Conservation (phyloP, 2,888 invertebrate species). For the Drosophila algonquin region DNA sequence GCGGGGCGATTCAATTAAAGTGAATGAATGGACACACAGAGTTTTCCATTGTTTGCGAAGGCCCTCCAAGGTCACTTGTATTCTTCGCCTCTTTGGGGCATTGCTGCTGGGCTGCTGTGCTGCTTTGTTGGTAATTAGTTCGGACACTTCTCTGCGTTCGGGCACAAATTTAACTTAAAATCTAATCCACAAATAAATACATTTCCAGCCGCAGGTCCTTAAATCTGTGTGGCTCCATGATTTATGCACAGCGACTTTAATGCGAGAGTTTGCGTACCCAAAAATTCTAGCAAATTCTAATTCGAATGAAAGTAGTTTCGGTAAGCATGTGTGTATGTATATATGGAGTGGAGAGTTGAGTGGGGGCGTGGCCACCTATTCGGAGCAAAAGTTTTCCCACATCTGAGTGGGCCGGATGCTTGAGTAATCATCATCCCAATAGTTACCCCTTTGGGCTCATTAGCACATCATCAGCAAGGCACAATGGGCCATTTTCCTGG, state of each 20-base stretch:
- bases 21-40: constrained; percentile 53
- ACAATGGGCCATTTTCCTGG: not conserved
- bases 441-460: constrained; percentile 42
- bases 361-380: not conserved
- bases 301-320: not conserved
- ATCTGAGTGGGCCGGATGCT: constrained; percentile 12
- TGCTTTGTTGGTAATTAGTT: constrained; percentile 11
- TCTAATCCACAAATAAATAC: constrained; percentile 32
- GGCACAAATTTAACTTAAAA: constrained; percentile 24
- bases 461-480: constrained; percentile 44
- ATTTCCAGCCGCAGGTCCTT: not conserved
- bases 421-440: constrained; percentile 22
- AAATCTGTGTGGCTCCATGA: constrained; percentile 24
- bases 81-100: not conserved
- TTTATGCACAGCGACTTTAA: constrained; percentile 39
- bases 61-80: constrained; percentile 20
- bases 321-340: too few relatives aligned
- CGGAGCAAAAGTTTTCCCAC: constrained; percentile 30
- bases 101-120: not conserved
- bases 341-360: too few relatives aligned
- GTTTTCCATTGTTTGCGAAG: constrained; percentile 35
- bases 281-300: not conserved
- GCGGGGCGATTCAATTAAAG: constrained; percentile 69
- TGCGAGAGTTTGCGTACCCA: not conserved
- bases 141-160: not conserved